Base-by-base conservation (phyloP, 2,797 vertebrate species). In the Aselliscus stoliczkanus region DNA sequence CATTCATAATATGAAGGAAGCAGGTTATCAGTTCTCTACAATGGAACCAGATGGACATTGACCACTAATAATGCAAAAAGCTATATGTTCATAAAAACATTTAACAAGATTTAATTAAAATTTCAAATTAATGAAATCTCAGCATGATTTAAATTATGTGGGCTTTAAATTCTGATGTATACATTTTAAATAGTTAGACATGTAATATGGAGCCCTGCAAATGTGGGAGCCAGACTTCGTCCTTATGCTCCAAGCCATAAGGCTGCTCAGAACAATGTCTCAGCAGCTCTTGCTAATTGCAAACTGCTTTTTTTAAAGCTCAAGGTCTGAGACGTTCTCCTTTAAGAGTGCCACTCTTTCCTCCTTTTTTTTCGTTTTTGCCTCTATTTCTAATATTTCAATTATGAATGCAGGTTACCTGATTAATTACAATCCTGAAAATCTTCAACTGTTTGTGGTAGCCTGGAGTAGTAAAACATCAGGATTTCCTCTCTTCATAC, bases 301-400 rank as follows among this genome's bases (percentile, higher is more conserved):
- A 69, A 52, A 72, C 34, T 75, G 47, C 34, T 94, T 88, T 81
- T 69, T 93, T 81, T 84, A 44, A 93, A 82, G n/a, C 58, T 92
- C 67, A 70, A 84, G 17, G 34, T 12, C 34, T 13, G n/a, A 84
- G 58, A 47, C 52, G 2, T 54, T 67, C 34, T 82, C 39, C 85
- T 96, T 73, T 60, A 50, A 86, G 31, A 82, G 94, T 67, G 50
- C 20, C 56, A 44, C 42, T 56, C 7, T 76, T 76, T 76, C 54
- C 31, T 67, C 60, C 50, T 44, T 64, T 76, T 76, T 76, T 44
- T 25, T 60, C 60, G 42, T 44, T 64, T 79, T 73, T 50, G 69
- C 77, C 4, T 58, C 50, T 50, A 12, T 72, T 89, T 89, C 54
- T 42, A 60, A 37, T 60, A 72, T 84, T 93, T 84, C 72, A 75